phyloP scores from a whole-genome alignment of 2,888 invertebrate genomes.

The Enoplolaimus lenunculus region DNA sequence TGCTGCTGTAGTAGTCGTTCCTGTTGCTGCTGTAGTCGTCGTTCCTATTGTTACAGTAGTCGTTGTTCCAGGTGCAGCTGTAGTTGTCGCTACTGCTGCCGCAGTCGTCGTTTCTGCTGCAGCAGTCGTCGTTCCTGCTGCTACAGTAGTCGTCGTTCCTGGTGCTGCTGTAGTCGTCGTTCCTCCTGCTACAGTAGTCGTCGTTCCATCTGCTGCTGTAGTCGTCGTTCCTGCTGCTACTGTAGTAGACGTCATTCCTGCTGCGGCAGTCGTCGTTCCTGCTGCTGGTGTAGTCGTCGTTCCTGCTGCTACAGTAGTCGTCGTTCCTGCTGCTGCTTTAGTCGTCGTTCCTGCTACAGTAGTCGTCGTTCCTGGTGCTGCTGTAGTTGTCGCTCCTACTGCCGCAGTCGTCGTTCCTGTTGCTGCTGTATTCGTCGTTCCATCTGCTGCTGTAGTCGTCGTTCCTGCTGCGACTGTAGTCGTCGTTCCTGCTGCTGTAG shows the following conservation, averaged over 20 bases:
- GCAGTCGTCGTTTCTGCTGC: neutral
- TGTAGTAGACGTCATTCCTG: neutral
- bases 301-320: neutral
- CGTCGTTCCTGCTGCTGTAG: neutral
- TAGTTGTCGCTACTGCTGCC: neutral
- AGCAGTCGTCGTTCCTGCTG: neutral
- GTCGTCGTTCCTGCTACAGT: no score
- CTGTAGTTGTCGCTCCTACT: neutral
- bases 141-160: neutral
- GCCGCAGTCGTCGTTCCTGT: neutral
- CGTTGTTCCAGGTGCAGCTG: neutral
- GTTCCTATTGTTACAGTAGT: neutral
- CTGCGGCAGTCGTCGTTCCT: neutral
- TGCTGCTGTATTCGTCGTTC: neutral
- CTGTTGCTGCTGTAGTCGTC: neutral
- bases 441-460: neutral
- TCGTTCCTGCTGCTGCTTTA: neutral
- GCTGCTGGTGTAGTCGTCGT: neutral
- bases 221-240: neutral
- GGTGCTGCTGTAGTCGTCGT: neutral
- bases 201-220: neutral
- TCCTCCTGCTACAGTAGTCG: neutral
- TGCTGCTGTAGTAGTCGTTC: neutral
- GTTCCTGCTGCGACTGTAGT: neutral
- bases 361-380: no score